phyloP scores from a whole-genome alignment of 2,797 vertebrate genomes.

The Hippoglossus hippoglossus region DNA sequence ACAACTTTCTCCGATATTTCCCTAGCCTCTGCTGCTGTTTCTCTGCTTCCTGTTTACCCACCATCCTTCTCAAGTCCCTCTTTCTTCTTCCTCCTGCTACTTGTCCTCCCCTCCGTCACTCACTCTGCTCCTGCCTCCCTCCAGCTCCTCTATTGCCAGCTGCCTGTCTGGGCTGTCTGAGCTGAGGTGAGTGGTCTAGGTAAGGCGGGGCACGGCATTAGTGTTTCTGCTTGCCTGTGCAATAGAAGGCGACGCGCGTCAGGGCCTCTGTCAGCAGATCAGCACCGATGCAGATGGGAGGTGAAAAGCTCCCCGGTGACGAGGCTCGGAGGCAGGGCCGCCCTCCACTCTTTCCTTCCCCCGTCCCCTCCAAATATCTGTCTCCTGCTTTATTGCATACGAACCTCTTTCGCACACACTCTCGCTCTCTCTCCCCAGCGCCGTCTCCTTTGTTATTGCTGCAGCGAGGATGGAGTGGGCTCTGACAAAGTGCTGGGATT shows the following conservation, averaged over 20 bases:
- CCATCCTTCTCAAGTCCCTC: slow-evolving; percentile 1
- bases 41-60: slow-evolving; percentile 31
- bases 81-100: slow-evolving; percentile 26
- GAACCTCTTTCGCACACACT: slow-evolving; percentile 25
- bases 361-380: slow-evolving; percentile 53
- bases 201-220: slow-evolving; percentile 87
- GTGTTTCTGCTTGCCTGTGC: slow-evolving; percentile 97
- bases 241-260: slow-evolving; percentile 93
- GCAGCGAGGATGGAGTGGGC: slow-evolving; percentile 91
- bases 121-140: slow-evolving; percentile 51
- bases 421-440: slow-evolving; percentile 28
- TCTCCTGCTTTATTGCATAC: slow-evolving; percentile 58
- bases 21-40: slow-evolving; percentile 19
- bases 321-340: slow-evolving; percentile 52
- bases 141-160: slow-evolving; percentile 53
- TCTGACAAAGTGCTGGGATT: slow-evolving; percentile 97
- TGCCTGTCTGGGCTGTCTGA: slow-evolving; percentile 73
- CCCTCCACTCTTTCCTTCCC: slow-evolving; percentile 30
- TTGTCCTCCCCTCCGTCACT: slow-evolving; percentile 50
- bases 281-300: slow-evolving; percentile 88
- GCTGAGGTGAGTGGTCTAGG: slow-evolving; percentile 82
- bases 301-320: slow-evolving; percentile 88
- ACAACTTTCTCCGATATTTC: slow-evolving; percentile 25
- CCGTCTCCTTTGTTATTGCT: slow-evolving; percentile 86
- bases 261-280: slow-evolving; percentile 92